Conservation (phyloP, 2,797 vertebrate species). For the Sebastes oblongus region DNA sequence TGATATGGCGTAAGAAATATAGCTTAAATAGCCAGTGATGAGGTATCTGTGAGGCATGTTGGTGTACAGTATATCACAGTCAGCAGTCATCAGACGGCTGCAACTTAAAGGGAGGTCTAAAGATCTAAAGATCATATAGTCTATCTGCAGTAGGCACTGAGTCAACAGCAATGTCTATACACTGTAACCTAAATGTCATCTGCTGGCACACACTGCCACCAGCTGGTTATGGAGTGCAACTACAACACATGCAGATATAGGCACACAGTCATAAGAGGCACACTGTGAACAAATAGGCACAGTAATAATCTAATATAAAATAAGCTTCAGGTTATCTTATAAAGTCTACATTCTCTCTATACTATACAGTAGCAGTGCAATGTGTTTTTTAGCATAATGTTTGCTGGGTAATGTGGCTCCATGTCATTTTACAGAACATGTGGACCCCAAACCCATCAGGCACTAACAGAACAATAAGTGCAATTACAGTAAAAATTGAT, state of each 20-base stretch:
- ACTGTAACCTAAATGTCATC: neutral
- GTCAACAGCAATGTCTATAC: neutral
- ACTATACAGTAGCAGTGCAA: neutral
- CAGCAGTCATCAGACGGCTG: neutral
- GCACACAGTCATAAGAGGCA: neutral
- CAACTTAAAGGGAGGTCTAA: too few species aligned
- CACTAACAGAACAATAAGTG: neutral
- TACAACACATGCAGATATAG: constrained; percentile 11
- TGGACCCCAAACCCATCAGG: neutral
- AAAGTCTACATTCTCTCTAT: neutral
- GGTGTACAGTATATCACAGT: neutral
- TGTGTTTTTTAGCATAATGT: neutral
- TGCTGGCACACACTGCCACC: constrained; percentile 34
- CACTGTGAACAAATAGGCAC: neutral
- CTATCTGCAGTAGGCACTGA: neutral
- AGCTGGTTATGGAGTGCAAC: constrained; percentile 24
- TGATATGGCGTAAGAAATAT: neutral
- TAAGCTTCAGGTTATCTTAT: neutral
- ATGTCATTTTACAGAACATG: neutral
- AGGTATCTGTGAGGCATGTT: neutral
- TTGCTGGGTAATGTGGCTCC: neutral
- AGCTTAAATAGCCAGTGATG: neutral
- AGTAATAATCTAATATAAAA: neutral
- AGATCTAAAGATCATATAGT: neutral
- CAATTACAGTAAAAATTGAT: neutral